phyloP scores from a whole-genome alignment of 2,113 vertebrate genomes.

The Cryptotis parvus region DNA sequence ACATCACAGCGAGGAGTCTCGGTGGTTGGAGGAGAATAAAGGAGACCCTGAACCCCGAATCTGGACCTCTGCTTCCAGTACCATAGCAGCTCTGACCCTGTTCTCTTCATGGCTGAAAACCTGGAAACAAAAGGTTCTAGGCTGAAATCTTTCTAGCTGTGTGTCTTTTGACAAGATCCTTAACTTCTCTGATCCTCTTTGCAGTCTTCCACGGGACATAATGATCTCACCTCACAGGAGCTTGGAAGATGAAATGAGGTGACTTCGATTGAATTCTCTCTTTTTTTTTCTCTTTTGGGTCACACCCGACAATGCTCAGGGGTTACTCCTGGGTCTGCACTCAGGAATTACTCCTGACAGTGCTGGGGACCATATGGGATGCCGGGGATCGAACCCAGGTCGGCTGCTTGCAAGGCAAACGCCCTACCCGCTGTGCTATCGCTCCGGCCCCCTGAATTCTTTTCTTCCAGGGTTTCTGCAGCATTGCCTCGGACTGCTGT shows the following conservation, averaged over 20 bases:
- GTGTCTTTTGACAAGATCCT: neutral
- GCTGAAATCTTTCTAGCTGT: neutral
- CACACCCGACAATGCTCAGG: too few relatives aligned
- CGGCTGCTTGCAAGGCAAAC: too few relatives aligned
- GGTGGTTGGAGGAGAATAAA: neutral
- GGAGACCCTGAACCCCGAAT: neutral
- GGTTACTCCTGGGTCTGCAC: too few relatives aligned
- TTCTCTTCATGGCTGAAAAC: too few relatives aligned
- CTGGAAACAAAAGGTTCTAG: neutral
- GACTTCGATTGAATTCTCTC: too few relatives aligned
- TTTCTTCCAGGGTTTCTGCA: neutral
- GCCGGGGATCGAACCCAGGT: too few relatives aligned
- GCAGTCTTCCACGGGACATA: neutral
- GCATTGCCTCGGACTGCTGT: neutral
- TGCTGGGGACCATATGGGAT: too few relatives aligned
- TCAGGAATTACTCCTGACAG: too few relatives aligned
- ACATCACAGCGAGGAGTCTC: neutral
- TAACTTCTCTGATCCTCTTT: neutral
- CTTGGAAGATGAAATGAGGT: neutral
- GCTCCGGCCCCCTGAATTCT: too few relatives aligned
- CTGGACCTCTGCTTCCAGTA: neutral
- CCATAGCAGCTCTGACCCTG: neutral
- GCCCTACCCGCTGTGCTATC: too few relatives aligned
- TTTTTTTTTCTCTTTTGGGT: neutral
- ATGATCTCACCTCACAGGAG: neutral